Conservation (phyloP, 2,888 invertebrate species). For the Oscheius sp. region DNA sequence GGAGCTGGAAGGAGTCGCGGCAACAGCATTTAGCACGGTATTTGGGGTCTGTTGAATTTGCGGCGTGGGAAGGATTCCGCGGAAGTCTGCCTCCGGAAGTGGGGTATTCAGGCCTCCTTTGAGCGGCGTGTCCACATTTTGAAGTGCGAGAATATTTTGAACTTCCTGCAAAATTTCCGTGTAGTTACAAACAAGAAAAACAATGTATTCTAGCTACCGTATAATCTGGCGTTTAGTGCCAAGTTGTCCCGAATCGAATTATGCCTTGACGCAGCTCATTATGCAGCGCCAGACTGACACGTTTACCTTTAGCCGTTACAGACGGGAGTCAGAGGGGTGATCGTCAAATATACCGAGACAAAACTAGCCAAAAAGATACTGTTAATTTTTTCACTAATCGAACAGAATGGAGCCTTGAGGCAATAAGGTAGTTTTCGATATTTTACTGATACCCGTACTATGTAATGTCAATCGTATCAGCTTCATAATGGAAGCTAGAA, state of each 20-base stretch:
- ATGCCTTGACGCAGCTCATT: slow-evolving; percentile 38
- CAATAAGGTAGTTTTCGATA: not conserved
- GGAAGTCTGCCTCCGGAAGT: slow-evolving; percentile 87
- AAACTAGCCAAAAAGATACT: not conserved
- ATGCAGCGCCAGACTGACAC: slow-evolving; percentile 32
- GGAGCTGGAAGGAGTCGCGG: slow-evolving; percentile 65
- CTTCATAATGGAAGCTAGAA: too few relatives aligned
- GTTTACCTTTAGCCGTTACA: not conserved
- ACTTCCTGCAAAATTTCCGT: slow-evolving; percentile 84
- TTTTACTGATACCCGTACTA: not conserved
- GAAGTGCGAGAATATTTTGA: slow-evolving; percentile 96
- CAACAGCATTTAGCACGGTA: slow-evolving; percentile 82
- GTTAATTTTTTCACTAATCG: too few relatives aligned
- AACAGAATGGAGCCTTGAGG: not conserved
- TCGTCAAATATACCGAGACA: not conserved
- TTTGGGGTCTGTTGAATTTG: slow-evolving; percentile 82
- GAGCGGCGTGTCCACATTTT: slow-evolving; percentile 95
- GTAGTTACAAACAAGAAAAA: not conserved
- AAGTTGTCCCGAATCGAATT: slow-evolving; percentile 35
- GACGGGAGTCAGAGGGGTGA: not conserved
- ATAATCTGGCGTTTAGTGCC: slow-evolving; percentile 22
- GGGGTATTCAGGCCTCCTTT: slow-evolving; percentile 96
- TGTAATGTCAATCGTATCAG: too few relatives aligned
- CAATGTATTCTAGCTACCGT: slow-evolving; percentile 27
- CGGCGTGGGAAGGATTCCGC: slow-evolving; percentile 58